Evolutionary conservation across 2,113 vertebrate species (phyloP).

Genomic region (Centropristis striata): DNA sequence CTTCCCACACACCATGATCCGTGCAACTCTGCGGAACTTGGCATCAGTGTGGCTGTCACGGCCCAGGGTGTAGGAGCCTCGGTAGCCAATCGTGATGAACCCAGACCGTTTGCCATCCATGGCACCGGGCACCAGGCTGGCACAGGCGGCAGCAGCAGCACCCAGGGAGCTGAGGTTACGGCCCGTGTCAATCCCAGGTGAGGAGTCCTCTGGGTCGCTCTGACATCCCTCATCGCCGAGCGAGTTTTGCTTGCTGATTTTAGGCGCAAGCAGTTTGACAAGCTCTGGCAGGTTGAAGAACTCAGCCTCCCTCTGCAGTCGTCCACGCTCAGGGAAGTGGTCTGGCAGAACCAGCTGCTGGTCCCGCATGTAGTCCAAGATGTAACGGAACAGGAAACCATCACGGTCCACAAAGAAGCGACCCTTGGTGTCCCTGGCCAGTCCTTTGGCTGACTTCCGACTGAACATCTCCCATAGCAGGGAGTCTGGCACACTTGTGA

Average conservation of each 20-base stretch:
- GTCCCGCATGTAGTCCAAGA: conserved; percentile 95
- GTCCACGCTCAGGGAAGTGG: conserved; percentile 92
- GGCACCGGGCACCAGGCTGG: conserved; percentile 59
- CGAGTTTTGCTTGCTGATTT: conserved; percentile 92
- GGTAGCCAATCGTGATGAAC: conserved; percentile 95
- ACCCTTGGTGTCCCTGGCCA: conserved; percentile 94
- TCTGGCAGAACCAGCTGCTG: conserved; percentile 93
- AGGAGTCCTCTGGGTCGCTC: conserved; percentile 92
- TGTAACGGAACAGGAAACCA: conserved; percentile 95
- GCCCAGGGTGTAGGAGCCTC: conserved; percentile 93
- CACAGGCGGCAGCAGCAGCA: conserved; percentile 54
- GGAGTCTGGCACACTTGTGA: conserved; percentile 92
- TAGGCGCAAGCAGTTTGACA: conserved; percentile 89
- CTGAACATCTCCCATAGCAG: conserved; percentile 95
- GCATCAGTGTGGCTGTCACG: conserved; percentile 94
- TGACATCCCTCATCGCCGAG: conserved; percentile 90
- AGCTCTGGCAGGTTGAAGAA: conserved; percentile 93
- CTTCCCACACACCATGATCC: conserved; percentile 97
- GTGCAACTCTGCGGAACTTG: conserved; percentile 93
- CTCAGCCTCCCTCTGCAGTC: conserved; percentile 94
- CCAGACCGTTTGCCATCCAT: conserved; percentile 87
- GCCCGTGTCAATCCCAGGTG: conserved; percentile 80
- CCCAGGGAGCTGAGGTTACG: conserved; percentile 81
- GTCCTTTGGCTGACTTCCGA: conserved; percentile 84
- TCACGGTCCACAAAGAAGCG: conserved; percentile 95